phyloP scores from a whole-genome alignment of 2,113 vertebrate species.

The Balaeniceps rex region DNA sequence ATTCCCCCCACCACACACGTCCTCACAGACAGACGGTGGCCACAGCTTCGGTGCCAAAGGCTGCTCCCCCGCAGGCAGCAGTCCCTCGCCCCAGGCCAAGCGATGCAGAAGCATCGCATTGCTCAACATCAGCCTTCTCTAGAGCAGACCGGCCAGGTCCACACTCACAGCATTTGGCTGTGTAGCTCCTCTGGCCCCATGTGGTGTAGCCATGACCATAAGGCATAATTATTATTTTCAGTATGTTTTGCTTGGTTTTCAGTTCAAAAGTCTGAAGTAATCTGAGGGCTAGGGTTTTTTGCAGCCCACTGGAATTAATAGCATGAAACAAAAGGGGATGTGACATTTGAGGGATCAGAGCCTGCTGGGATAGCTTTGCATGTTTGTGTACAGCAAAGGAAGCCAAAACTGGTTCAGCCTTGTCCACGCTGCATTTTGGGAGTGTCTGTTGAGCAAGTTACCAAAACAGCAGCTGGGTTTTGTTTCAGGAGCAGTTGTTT shows the following conservation, averaged over 20 bases:
- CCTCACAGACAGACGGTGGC: background rate
- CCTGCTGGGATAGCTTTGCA: background rate
- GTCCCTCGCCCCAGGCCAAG: background rate
- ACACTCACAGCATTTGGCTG: accelerated
- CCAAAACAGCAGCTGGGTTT: background rate
- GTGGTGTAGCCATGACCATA: background rate
- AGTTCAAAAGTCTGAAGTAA: background rate
- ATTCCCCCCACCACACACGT: accelerated
- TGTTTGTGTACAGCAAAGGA: background rate
- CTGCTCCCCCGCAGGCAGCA: background rate
- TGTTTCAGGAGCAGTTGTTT: background rate
- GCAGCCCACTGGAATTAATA: background rate
- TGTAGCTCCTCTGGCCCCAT: background rate
- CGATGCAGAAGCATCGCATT: background rate
- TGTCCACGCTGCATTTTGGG: background rate
- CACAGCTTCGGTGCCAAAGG: background rate
- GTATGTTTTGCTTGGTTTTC: background rate
- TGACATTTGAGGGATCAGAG: background rate
- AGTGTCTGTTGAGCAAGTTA: background rate
- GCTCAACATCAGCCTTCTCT: background rate
- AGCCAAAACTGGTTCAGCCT: background rate
- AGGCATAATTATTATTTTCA: background rate
- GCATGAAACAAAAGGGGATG: background rate
- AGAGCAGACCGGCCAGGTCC: background rate
- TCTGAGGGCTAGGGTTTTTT: background rate